phyloP scores from a whole-genome alignment of 2,113 vertebrate species.

The Triplophysa tibetana region DNA sequence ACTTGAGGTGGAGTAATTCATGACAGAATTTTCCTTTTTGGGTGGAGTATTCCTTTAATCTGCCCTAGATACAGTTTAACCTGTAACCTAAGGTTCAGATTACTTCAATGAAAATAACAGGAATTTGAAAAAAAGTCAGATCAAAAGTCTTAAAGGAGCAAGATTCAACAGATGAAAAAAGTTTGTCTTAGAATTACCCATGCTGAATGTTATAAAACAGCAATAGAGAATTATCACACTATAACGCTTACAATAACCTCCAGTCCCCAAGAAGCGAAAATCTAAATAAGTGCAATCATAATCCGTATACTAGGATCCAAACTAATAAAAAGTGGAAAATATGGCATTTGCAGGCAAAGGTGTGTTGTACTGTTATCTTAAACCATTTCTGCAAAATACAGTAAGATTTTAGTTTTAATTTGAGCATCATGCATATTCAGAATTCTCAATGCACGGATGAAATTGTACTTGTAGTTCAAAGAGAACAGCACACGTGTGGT shows the following conservation, averaged over 20 bases:
- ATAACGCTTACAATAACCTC: constrained; percentile 14
- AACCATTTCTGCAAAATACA: constrained; percentile 56
- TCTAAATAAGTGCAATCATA: constrained; percentile 36
- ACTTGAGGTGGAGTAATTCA: no score
- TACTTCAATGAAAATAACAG: constrained; percentile 9
- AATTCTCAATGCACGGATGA: constrained; percentile 34
- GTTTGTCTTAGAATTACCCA: constrained; percentile 19
- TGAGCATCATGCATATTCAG: constrained; percentile 32
- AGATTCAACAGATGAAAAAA: neutral
- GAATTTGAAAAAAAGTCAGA: neutral
- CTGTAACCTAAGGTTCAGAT: constrained; percentile 7
- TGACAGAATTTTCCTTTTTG: no score
- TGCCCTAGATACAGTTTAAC: constrained; percentile 41
- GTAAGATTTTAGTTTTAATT: constrained; percentile 34
- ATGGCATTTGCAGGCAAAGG: constrained; percentile 70
- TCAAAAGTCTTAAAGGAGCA: neutral
- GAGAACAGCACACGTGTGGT: constrained; percentile 71
- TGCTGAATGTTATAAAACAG: constrained; percentile 42
- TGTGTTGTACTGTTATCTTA: constrained; percentile 75
- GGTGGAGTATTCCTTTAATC: neutral
- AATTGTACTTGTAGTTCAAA: constrained; percentile 63
- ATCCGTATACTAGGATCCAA: constrained; percentile 57
- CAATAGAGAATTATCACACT: constrained; percentile 24
- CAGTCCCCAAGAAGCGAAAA: constrained; percentile 22
- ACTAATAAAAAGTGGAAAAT: constrained; percentile 68